phyloP scores from a whole-genome alignment of 1,140 invertebrate genomes.

The Pygmarrhopalites habei region DNA sequence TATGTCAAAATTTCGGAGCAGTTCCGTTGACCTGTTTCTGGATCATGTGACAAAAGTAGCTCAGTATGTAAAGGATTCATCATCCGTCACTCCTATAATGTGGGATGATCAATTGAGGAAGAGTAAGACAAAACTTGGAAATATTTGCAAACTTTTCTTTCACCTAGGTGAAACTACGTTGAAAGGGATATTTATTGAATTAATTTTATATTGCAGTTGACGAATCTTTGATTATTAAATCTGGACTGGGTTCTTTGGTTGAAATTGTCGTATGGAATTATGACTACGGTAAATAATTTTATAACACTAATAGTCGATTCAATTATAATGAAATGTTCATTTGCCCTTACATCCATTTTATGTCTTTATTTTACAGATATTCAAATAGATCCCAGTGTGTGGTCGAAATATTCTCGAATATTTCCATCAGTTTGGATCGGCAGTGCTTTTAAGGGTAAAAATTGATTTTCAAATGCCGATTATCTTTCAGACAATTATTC shows the following conservation, averaged over 20 bases:
- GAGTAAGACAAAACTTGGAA: too few relatives aligned
- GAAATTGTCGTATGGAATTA: slow-evolving; percentile 55
- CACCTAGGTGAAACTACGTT: too few relatives aligned
- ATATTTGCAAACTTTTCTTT: too few relatives aligned
- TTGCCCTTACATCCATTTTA: too few relatives aligned
- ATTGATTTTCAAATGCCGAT: too few relatives aligned
- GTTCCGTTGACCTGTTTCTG: slow-evolving; percentile 49
- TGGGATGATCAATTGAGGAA: slow-evolving; percentile 57
- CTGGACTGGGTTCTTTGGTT: slow-evolving; percentile 45
- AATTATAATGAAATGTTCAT: too few relatives aligned
- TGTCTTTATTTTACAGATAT: slow-evolving; percentile 38
- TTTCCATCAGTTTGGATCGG: slow-evolving; percentile 55
- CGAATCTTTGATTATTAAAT: slow-evolving; percentile 52
- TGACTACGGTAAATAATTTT: slow-evolving; percentile 41
- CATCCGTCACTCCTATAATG: slow-evolving; percentile 54
- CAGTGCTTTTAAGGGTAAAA: slow-evolving; percentile 58
- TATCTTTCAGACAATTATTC: too few relatives aligned
- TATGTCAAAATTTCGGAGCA: slow-evolving; percentile 45
- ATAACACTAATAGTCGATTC: neutral
- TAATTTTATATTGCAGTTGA: too few relatives aligned
- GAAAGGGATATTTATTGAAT: too few relatives aligned
- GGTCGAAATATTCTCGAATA: slow-evolving; percentile 48
- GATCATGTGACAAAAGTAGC: slow-evolving; percentile 52
- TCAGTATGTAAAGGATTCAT: slow-evolving; percentile 55
- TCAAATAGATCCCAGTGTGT: slow-evolving; percentile 43